Evolutionary conservation across 2,113 vertebrate genomes (phyloP).

Genomic region (Indicator indicator): DNA sequence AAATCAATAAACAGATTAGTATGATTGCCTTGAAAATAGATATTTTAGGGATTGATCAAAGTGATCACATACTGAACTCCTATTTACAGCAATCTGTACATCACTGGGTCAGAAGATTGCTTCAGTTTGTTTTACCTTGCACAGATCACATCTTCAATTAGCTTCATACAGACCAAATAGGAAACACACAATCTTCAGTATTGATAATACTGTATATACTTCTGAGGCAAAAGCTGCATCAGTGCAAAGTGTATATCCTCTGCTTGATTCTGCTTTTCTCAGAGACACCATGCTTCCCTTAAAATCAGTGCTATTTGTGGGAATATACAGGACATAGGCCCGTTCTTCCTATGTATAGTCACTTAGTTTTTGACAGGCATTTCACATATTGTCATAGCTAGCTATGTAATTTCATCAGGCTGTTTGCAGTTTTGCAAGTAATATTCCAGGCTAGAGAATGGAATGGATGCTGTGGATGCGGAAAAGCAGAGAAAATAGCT

Average conservation of each 20-base stretch:
- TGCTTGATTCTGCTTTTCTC: background rate
- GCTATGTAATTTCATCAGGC: conserved; percentile 13
- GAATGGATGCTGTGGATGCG: background rate
- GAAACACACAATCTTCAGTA: background rate
- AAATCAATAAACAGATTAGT: conserved; percentile 42
- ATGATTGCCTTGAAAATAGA: conserved; percentile 11
- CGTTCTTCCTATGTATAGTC: background rate
- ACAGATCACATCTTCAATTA: background rate
- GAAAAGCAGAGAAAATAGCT: background rate
- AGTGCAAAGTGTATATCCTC: background rate
- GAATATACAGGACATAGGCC: background rate
- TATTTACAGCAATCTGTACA: background rate
- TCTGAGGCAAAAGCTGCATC: background rate
- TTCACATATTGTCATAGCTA: background rate
- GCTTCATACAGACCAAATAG: background rate
- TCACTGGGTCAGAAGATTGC: background rate
- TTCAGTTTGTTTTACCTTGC: conserved; percentile 4
- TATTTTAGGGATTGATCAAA: background rate
- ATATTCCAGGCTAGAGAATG: background rate
- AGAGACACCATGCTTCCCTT: background rate
- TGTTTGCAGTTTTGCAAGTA: conserved; percentile 14
- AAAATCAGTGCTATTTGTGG: background rate
- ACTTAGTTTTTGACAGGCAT: background rate
- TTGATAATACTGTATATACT: background rate
- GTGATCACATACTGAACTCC: background rate